Conservation (phyloP, 2,888 invertebrate genomes). For the Plagodis dolabraria region DNA sequence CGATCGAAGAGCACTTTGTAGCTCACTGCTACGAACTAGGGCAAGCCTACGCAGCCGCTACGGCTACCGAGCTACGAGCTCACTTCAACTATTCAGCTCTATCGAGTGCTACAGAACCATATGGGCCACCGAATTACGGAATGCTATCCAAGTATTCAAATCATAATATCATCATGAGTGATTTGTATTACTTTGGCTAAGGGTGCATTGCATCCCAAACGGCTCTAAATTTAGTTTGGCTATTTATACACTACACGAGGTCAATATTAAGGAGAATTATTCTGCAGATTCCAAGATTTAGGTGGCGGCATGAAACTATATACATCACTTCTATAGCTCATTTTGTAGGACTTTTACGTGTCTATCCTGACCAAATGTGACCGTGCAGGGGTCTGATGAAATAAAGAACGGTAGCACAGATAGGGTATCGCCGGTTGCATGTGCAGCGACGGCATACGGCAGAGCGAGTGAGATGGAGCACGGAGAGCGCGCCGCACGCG, state of each 20-base stretch:
- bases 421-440: conserved; percentile 69
- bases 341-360: not conserved
- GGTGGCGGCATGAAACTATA: conserved; percentile 4
- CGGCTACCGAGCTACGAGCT: conserved; percentile 43
- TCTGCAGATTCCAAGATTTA: conserved; percentile 1
- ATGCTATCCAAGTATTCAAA: conserved; percentile 53
- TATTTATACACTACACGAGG: conserved; percentile 28
- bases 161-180: conserved; percentile 11
- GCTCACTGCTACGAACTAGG: conserved; percentile 29
- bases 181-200: conserved; percentile 1
- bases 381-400: conserved; percentile 41
- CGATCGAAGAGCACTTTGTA: conserved; percentile 37
- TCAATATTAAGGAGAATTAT: conserved; percentile 19
- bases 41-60: conserved; percentile 34
- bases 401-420: conserved; percentile 44
- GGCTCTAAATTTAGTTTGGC: conserved; percentile 30
- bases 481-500: conserved; percentile 47
- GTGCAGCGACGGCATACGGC: conserved; percentile 62
- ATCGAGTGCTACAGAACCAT: conserved; percentile 41
- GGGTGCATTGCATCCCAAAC: conserved; percentile 12
- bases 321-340: not conserved
- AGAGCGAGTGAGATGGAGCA: conserved; percentile 60
- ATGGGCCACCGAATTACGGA: conserved; percentile 32
- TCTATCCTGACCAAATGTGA: conserved; percentile 2
- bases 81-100: conserved; percentile 30